phyloP scores from a whole-genome alignment of 2,888 invertebrate genomes.

The Oligia fasciuncula region DNA sequence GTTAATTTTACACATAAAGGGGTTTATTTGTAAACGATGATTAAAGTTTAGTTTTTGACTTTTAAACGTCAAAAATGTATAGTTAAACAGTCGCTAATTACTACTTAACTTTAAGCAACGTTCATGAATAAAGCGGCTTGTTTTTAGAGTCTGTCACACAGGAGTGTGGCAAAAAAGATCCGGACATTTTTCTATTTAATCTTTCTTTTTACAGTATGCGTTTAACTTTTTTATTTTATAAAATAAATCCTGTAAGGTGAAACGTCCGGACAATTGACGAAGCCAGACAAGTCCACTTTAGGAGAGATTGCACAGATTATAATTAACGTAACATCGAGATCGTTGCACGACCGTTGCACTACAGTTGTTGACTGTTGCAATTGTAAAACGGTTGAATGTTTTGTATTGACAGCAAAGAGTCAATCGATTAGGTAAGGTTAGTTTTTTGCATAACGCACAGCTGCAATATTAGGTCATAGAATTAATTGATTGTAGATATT shows the following conservation, averaged over 20 bases:
- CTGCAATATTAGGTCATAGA: conserved; percentile 31
- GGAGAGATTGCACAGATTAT: conserved; percentile 11
- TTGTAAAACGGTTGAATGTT: conserved; percentile 17
- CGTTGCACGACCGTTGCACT: conserved; percentile 36
- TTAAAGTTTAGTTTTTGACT: no score
- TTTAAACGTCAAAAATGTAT: no score
- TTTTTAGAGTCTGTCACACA: no score
- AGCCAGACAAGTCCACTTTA: neutral
- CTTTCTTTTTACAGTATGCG: neutral
- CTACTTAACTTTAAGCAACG: no score
- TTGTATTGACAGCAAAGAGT: conserved; percentile 1
- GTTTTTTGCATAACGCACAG: conserved; percentile 3
- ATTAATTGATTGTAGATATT: neutral
- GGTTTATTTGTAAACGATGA: no score
- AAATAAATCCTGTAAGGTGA: neutral
- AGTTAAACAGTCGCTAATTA: no score
- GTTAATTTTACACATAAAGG: neutral
- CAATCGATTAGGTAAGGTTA: conserved; percentile 25
- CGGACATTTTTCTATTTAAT: neutral
- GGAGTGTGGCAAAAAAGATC: no score
- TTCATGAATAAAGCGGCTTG: no score
- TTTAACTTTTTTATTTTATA: neutral
- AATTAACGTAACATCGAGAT: conserved; percentile 10
- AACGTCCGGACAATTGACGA: no score
- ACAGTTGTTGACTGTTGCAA: conserved; percentile 28